These are phyloP conservation scores for Candoia aspera DNA, from an alignment of 2,113 vertebrate species.

Conservation along the genomic window DNA sequence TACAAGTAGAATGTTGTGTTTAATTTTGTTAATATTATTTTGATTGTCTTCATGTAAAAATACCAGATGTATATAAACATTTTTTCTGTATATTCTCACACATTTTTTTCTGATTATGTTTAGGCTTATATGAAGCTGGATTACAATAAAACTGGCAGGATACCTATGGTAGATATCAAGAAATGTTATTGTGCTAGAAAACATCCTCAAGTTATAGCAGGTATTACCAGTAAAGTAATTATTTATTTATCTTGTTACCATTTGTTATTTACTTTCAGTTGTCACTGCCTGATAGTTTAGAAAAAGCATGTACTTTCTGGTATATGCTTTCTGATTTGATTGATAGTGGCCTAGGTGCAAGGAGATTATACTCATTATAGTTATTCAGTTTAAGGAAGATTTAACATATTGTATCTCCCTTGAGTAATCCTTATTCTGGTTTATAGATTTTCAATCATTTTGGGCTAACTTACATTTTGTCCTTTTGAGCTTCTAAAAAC, in stretches of 20 bases:
- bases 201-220: constrained; percentile 75
- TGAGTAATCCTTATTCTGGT: neutral
- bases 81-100: neutral
- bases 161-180: constrained; percentile 73
- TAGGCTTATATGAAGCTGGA: constrained; percentile 85
- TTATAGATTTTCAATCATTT: neutral
- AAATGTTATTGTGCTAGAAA: constrained; percentile 82
- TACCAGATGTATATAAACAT: neutral
- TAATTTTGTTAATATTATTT: neutral
- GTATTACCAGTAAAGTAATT: constrained; percentile 58
- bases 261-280: neutral
- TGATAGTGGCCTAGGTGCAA: neutral
- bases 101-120: constrained; percentile 2
- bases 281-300: too few relatives aligned
- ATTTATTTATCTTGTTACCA: constrained; percentile 13
- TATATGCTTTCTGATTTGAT: too few relatives aligned
- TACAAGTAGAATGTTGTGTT: neutral
- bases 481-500: neutral
- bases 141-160: constrained; percentile 78
- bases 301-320: too few relatives aligned
- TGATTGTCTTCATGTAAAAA: neutral
- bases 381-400: neutral
- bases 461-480: neutral
- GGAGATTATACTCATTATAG: neutral
- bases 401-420: neutral